These are phyloP conservation scores for Cylloceria caligata DNA, from an alignment of 2,888 invertebrate genomes.

Conservation along the genomic window DNA sequence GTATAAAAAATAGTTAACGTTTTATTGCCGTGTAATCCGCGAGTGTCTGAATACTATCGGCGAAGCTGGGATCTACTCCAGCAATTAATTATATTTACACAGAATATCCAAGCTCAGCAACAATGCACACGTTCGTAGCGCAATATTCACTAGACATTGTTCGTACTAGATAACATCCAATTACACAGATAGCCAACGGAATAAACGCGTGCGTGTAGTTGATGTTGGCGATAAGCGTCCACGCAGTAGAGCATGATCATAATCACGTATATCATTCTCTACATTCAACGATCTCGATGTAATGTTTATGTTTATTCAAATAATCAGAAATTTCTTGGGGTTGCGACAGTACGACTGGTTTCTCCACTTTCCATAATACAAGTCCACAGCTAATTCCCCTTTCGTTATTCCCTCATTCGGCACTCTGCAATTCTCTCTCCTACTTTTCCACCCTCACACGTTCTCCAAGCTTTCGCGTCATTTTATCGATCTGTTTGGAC, in stretches of 20 bases:
- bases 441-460: conserved; percentile 5
- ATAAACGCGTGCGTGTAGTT: conserved; percentile 7
- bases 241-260: conserved; percentile 8
- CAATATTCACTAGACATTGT: not conserved
- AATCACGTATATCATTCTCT: conserved; percentile 10
- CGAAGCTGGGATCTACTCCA: not conserved
- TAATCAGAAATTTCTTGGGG: conserved; percentile 39
- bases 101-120: conserved; percentile 5
- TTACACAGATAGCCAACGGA: conserved; percentile 31
- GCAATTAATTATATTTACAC: conserved; percentile 16
- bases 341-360: not conserved
- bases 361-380: not conserved
- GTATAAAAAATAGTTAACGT: not conserved
- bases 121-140: conserved; percentile 10
- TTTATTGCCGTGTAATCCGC: not conserved
- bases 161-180: conserved; percentile 40
- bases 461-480: conserved; percentile 27
- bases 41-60: not conserved
- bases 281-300: not conserved
- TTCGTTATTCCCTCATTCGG: conserved; percentile 16
- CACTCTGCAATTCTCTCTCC: conserved; percentile 12
- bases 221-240: not conserved
- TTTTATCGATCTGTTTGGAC: conserved; percentile 52
- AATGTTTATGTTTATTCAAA: conserved; percentile 46
- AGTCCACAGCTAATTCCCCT: not conserved